Evolutionary conservation across 2,888 invertebrate species (phyloP), one percentile per base, ranked within the genome.

Genomic region (Teleiodes luculella): DNA sequence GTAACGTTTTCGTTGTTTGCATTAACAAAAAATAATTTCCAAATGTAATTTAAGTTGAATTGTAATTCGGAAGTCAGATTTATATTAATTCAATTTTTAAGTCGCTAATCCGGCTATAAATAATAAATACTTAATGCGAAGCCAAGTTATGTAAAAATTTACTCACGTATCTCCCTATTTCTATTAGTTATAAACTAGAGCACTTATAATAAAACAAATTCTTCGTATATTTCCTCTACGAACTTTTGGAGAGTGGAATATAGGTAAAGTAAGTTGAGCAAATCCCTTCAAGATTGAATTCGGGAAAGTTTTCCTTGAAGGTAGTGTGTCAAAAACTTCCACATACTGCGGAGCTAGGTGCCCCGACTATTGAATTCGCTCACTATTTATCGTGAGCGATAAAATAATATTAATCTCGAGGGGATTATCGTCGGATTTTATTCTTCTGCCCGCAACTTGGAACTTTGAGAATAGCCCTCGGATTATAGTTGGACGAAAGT

Each of bases 381-480:
- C 74, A 76, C 85, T 89, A 87, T 88, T 88, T 88, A 89, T 89
- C 80, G 86, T 86, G 76, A 71, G 80, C 83, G 86, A 89, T 89
- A 88, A 89, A 89, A 89, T 86, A 87, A 88, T 89, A 89, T 89
- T 89, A 89, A 89, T 87, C 88, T 84, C 85, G 71, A 56, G 86
- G 80, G 89, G 80, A 86, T 87, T 84, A 80, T 72, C 68, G 68
- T 70, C 71, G 84, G 86, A 86, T 88, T 88, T 86, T 78, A 83
- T 86, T 84, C 86, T 83, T 81, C 76, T 80, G 74, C 67, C 79
- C 76, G 69, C 82, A 76, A 80, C 62, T 80, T 67, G 75, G 73
- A 83, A 83, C 77, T 83, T 83, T 61, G 76, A 78, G 76, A 80
- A 81, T 83, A 82, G 73, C 81, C 76, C 72, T 72, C 20, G 71